A percentile compares a stretch with the other conserved stretches of the same genome.
phyloP scores from a whole-genome alignment of 2,888 invertebrate species.

The Agriopis leucophaearia region DNA sequence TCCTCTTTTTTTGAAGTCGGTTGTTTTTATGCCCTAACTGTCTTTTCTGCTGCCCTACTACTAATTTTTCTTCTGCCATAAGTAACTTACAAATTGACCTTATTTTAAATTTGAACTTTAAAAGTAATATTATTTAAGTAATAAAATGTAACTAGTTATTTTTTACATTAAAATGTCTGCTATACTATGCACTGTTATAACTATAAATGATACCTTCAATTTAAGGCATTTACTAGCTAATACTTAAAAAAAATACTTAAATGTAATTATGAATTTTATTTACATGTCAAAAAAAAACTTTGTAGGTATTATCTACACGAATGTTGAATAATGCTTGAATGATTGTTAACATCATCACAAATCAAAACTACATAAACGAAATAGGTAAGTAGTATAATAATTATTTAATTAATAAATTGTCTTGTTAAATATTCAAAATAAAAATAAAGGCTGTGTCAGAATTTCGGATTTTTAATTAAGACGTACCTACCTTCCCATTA shows the following conservation, averaged over 20 bases:
- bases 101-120: too few relatives aligned
- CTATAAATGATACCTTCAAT: not conserved
- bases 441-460: conserved; percentile 34
- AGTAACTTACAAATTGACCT: too few relatives aligned
- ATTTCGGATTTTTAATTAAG: conserved; percentile 4
- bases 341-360: not conserved
- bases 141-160: too few relatives aligned
- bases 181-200: too few relatives aligned
- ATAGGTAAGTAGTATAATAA: not conserved
- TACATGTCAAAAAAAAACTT: not conserved
- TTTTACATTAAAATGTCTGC: too few relatives aligned
- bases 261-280: not conserved
- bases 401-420: not conserved
- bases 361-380: not conserved
- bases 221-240: conserved; percentile 2
- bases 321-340: not conserved
- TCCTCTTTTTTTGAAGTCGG: too few relatives aligned
- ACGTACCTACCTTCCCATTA: not conserved
- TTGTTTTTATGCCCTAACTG: too few relatives aligned
- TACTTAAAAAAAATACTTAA: not conserved
- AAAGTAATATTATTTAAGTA: too few relatives aligned
- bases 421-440: not conserved
- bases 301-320: too few relatives aligned
- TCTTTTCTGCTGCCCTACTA: too few relatives aligned
- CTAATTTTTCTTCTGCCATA: too few relatives aligned